Base-by-base conservation (phyloP, 2,888 invertebrate species). In the Chrysodeixis includens region DNA sequence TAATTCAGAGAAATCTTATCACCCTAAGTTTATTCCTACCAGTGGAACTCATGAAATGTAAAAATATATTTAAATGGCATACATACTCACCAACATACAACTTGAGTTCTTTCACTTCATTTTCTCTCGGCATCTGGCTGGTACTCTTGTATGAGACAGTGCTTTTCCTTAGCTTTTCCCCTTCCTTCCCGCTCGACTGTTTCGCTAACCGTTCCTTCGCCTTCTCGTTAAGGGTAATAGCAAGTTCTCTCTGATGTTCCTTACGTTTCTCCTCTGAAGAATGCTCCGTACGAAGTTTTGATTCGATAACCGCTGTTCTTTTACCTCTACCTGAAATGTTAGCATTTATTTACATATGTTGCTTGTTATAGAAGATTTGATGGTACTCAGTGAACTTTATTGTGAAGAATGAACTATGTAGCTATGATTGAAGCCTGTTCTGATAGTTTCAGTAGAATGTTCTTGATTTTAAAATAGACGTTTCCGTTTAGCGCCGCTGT, bases 221-320 rank as follows among this genome's bases (percentile, higher is more conserved):
- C 71, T 98, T 97, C 86, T 98, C 98, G 85, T 99, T 99, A 49
- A 99, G 93, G 69, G 97, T 96, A 66, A 97, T 96, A 0, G 99
- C 99, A 69, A 99, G 93, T 92, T 99, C 99, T 83, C 98, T 98
- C 90, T 99, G 99, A 95, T 99, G 99, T 85, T 98, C 97, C 81
- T 99, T 98, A 14, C 99, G 96, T 90, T 99, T 99, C 85, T 99
- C 99, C 89, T 99, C 99, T 0, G 99, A 97, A 12, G 99, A 99
- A 80, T 98, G 98, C 88, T 99, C 99, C 44, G 98, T 98, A 84
- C 99, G 96, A 9, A 99, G 96, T 91, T 99, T 99, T 4, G 98
- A 98, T 85, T 99, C 99, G 44, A 99, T 96, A 7, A 99, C 98
- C 2, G 99, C 98, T 40, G 98, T 98, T 78, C 99, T 96, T 88